Conservation (phyloP, 2,113 vertebrate species). For the Protobothrops flavoviridis region DNA sequence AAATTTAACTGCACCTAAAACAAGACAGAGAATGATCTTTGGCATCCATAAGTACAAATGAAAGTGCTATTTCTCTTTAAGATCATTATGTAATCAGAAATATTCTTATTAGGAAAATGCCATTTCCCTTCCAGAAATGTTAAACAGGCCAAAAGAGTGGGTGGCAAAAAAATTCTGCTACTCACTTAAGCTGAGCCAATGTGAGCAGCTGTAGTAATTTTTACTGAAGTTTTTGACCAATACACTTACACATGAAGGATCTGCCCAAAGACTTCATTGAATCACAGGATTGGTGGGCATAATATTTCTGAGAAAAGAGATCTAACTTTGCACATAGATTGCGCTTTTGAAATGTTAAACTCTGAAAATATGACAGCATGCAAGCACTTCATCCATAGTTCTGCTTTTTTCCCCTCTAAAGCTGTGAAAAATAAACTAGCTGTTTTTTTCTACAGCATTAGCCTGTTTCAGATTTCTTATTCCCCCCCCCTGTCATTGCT, state of each 20-base stretch:
- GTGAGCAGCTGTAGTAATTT: background rate
- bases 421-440: background rate
- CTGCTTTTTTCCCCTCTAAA: background rate
- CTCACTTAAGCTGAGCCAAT: slow-evolving; percentile 16
- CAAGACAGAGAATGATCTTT: background rate
- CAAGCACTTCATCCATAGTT: background rate
- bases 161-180: slow-evolving; percentile 25
- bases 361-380: background rate
- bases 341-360: slow-evolving; percentile 15
- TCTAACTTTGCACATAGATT: background rate
- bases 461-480: background rate
- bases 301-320: slow-evolving; percentile 19
- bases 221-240: slow-evolving; percentile 5
- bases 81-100: background rate
- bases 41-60: background rate
- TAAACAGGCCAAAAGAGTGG: background rate
- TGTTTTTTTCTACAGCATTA: background rate
- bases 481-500: background rate
- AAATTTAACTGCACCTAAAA: background rate
- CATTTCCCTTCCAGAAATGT: background rate
- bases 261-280: slow-evolving; percentile 5
- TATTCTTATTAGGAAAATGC: slow-evolving; percentile 5
- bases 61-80: background rate
- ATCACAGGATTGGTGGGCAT: background rate
- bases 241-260: background rate